Evolutionary conservation across 2,888 invertebrate genomes (phyloP).

Genomic region (Hymenopus coronatus): DNA sequence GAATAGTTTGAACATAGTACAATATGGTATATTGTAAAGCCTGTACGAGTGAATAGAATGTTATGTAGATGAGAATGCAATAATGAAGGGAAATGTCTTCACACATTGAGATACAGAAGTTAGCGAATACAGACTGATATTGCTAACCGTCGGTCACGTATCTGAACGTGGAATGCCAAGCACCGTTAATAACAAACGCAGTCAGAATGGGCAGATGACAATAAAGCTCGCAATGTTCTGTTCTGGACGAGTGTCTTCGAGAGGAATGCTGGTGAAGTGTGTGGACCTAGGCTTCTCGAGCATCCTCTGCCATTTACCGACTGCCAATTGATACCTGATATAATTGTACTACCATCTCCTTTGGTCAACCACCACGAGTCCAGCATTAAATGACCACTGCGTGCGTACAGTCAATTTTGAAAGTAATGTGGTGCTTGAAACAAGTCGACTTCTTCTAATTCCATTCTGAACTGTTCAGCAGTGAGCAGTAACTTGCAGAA

Average conservation of each 20-base stretch:
- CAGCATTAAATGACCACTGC: too few species aligned
- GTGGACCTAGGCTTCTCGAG: neutral
- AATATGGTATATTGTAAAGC: too few species aligned
- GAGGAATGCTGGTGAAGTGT: neutral
- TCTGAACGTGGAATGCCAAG: neutral
- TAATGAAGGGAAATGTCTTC: neutral
- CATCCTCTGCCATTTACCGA: neutral
- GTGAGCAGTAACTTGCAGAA: too few species aligned
- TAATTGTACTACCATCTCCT: neutral
- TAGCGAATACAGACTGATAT: neutral
- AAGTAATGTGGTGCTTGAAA: too few species aligned
- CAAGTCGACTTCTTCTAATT: too few species aligned
- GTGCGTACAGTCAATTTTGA: too few species aligned
- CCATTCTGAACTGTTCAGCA: too few species aligned
- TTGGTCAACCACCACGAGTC: too few species aligned
- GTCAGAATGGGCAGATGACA: neutral
- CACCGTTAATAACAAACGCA: neutral
- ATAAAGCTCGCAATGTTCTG: neutral
- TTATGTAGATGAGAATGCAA: neutral
- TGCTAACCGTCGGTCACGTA: neutral
- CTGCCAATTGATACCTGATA: neutral
- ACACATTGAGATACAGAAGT: neutral
- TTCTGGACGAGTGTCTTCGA: neutral
- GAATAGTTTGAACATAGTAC: too few species aligned
- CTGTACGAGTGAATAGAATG: too few species aligned